Percentiles rank a stretch among this genome's conserved stretches.
Evolutionary conservation across 2,113 vertebrate species (phyloP).

Genomic region (Pagrus major): DNA sequence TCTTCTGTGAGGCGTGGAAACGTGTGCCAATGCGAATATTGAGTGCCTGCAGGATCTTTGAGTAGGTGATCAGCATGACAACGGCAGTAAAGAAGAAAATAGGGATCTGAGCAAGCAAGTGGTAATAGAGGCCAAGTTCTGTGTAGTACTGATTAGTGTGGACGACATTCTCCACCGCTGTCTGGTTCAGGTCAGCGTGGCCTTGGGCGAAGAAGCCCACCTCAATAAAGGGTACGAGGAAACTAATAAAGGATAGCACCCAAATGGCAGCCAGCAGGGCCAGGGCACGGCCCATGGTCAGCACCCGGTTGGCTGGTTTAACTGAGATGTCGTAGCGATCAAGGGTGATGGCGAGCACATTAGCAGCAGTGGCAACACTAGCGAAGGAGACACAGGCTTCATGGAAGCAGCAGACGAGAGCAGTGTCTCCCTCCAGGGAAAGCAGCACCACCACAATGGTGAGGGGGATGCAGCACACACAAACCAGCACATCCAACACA

Average conservation of each 20-base stretch:
- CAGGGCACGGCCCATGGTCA: conserved; percentile 96
- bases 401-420: conserved; percentile 97
- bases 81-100: conserved; percentile 97
- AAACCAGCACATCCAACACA: conserved; percentile 96
- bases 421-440: conserved; percentile 92
- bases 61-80: conserved; percentile 98
- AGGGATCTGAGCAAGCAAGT: conserved; percentile 96
- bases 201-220: conserved; percentile 93
- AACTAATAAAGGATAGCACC: conserved; percentile 95
- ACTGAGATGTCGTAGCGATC: conserved; percentile 99
- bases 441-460: conserved; percentile 96
- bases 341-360: conserved; percentile 96
- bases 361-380: conserved; percentile 97
- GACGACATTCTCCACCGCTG: conserved; percentile 83
- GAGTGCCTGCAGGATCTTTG: conserved; percentile 97
- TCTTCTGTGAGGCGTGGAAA: conserved; percentile 94
- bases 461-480: conserved; percentile 97
- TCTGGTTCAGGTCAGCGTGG: conserved; percentile 91
- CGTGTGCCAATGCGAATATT: conserved; percentile 98
- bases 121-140: conserved; percentile 96
- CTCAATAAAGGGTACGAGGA: conserved; percentile 97
- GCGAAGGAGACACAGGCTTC: conserved; percentile 99
- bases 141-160: conserved; percentile 92
- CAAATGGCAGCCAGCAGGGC: conserved; percentile 93
- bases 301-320: conserved; percentile 96